A percentile compares a stretch with the other conserved stretches of the same genome.
These are phyloP conservation scores for Melanophora roralis DNA, from an alignment of 2,888 invertebrate genomes.

Conservation along the genomic window DNA sequence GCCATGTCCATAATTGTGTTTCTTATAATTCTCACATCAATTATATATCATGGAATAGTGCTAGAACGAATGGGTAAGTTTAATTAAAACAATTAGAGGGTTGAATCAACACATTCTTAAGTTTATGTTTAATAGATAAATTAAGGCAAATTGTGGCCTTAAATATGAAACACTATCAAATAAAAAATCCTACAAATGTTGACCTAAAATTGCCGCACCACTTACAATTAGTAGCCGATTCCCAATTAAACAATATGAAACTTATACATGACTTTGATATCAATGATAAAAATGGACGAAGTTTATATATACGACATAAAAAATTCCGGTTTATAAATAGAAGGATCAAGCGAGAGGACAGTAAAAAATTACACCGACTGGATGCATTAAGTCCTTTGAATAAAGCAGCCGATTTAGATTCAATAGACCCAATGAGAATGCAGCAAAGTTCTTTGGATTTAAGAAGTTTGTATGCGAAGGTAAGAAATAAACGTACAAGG, in stretches of 20 bases:
- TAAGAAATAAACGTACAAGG: conserved; percentile 70
- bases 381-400: background rate
- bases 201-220: conserved; percentile 49
- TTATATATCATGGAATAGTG: conserved; percentile 71
- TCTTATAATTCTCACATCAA: conserved; percentile 66
- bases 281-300: conserved; percentile 29
- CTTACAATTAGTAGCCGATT: background rate
- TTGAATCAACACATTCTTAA: background rate
- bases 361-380: background rate
- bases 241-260: conserved; percentile 34
- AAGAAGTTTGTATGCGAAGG: conserved; percentile 67
- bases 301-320: conserved; percentile 53
- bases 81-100: background rate
- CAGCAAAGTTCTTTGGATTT: conserved; percentile 65
- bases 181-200: conserved; percentile 59
- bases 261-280: conserved; percentile 13
- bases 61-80: conserved; percentile 70
- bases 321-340: conserved; percentile 19
- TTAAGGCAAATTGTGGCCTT: conserved; percentile 65
- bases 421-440: conserved; percentile 68
- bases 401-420: conserved; percentile 47
- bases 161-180: conserved; percentile 62
- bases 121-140: conserved; percentile 63
- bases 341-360: conserved; percentile 33
- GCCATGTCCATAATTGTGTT: conserved; percentile 66